Base-by-base conservation (phyloP, 2,888 invertebrate genomes). In the Geotrupes spiniger region DNA sequence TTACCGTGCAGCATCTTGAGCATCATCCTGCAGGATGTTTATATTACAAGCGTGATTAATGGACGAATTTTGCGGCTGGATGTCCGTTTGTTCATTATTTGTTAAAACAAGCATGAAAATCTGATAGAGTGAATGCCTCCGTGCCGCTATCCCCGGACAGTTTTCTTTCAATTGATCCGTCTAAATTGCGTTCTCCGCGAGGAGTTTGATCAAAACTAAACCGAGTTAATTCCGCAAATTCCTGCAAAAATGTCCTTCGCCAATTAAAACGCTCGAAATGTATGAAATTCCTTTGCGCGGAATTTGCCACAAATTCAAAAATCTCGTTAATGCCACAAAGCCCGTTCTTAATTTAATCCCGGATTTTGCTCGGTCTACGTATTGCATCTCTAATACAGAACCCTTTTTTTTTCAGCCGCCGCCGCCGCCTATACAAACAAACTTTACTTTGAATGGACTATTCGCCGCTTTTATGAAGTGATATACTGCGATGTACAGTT, bases 41-140 rank as follows among this genome's bases (percentile, higher is more conserved):
- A 63, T 61, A 62, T 63, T 63, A 60, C 52, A 46, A 27, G 47
- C 47, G 53, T 62, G 62, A 63, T 63, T 63, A 61, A 63, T 62
- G 58, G 56, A 51, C 40, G 51, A 53, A 56, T 52, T 47, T 56
- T 52, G 53, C 51, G 60, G 48, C 6, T 53, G 50, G 52, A 55
- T 56, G 52, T 58, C 56, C 54, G 55, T 57, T 57, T 58, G 56
- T 57, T 57, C 60, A 60, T 61, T 58, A 59, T 60, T 56, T 58
- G 57, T 51, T 57, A 53, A 59, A 59, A 33, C 33, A 33, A 33
- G 33, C 33, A 33, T 33, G 33, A 33, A 12, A 33, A 33, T 33
- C 33, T 33, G 11, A 33, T 33, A 33, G 15, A 33, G 33, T 15
- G 33, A 12, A 29, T 12, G 8, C 12, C 4, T n/a, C 4, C 3